Evolutionary conservation across 2,797 vertebrate species (phyloP).

Genomic region (Anabacerthia variegaticeps): DNA sequence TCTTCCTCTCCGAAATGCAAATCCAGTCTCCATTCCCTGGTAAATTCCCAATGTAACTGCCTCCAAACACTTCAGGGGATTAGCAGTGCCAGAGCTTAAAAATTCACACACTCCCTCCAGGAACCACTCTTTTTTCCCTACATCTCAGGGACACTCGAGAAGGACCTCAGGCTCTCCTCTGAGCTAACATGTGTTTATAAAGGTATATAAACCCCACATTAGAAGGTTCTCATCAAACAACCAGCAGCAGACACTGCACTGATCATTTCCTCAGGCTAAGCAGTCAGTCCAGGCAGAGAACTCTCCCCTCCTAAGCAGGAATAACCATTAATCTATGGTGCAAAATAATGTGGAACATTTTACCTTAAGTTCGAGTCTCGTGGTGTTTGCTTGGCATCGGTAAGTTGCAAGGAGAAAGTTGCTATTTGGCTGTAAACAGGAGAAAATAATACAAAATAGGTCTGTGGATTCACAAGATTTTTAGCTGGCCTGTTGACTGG

Average conservation of each 20-base stretch:
- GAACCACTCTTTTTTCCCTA: background rate
- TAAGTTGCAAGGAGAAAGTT: constrained; percentile 99
- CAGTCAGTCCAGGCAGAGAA: background rate
- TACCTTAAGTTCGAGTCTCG: constrained; percentile 96
- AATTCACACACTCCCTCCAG: background rate
- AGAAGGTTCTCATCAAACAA: background rate
- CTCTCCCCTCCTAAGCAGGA: background rate
- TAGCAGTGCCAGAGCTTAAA: background rate
- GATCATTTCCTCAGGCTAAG: background rate
- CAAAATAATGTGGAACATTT: constrained; percentile 1
- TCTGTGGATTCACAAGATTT: background rate
- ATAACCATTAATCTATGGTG: background rate
- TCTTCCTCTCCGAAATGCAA: background rate
- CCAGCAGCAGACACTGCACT: background rate
- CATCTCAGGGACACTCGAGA: background rate
- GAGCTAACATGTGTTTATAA: background rate
- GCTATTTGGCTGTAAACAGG: constrained; percentile 83
- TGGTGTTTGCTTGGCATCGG: constrained; percentile 96
- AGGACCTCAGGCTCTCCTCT: background rate
- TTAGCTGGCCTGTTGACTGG: background rate
- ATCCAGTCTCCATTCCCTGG: background rate
- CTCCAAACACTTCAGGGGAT: background rate
- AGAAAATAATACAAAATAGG: background rate
- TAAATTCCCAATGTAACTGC: background rate
- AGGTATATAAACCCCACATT: background rate